Base-by-base conservation (phyloP, 2,797 vertebrate genomes). In the Leptodactylus fallax region DNA sequence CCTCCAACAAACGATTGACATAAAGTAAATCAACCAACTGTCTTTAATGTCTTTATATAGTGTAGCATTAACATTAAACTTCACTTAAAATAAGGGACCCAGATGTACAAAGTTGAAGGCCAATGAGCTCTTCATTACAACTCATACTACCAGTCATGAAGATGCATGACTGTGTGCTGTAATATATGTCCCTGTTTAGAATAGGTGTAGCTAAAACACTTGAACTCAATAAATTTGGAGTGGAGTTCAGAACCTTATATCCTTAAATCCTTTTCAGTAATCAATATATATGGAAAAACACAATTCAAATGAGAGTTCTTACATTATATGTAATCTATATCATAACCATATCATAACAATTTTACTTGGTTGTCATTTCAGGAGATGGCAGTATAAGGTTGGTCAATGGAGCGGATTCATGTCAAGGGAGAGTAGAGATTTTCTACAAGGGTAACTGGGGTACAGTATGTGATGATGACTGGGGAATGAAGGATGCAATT, bases 381-480 rank as follows among this genome's bases (percentile, higher is more conserved):
- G 97, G 95, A 27, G 97, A 99, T 0, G 98, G 98, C 86, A 94
- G 93, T 19, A 90, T 99, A 87, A 96, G 97, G 36, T 93, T 99
- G 90, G 92, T 95, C 72, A 96, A 95, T 0, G 97, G 97, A 2
- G n/a, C 90, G 0, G 92, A 96, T 58, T 11, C 71, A 0, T 99
- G 98, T 90, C 95, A 97, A 91, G 98, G 98, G 85, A 94, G 98
- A 6, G 98, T 99, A 65, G 98, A 99, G 94, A 94, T 99, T 91
- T 95, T 96, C 92, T 96, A 97, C 91, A 92, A 92, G 0, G 97
- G 97, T 21, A 93, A 80, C 85, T 99, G 98, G 98, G 98, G 98
- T 86, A 99, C 98, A 0, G 96, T 99, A 87, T 99, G 98, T 0
- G 98, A 99, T 0, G 98, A 99, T 0, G 97, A 98, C 92, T 99